Conservation (phyloP, 2,797 vertebrate species). For the Pangasius krempfi region DNA sequence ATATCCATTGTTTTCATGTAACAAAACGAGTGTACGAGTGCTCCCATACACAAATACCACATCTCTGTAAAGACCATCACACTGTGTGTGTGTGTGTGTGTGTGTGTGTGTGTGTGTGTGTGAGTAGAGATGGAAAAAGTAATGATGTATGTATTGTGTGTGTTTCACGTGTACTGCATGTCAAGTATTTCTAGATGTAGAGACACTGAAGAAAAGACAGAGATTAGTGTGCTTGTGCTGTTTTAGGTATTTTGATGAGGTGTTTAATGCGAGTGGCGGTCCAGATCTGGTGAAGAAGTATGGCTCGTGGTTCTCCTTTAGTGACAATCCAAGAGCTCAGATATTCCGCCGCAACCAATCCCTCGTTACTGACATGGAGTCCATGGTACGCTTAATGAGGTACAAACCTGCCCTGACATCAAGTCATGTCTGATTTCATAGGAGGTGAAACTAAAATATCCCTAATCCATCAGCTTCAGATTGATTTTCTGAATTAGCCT, state of each 20-base stretch:
- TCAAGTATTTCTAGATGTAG: not conserved
- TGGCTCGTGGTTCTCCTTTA: conserved; percentile 89
- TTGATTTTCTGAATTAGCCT: not conserved
- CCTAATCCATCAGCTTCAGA: not conserved
- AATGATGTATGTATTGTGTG: not conserved
- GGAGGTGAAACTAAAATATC: not conserved
- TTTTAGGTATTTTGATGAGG: conserved; percentile 81
- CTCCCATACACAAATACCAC: too few species aligned
- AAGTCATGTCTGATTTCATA: not conserved
- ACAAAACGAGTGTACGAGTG: too few species aligned
- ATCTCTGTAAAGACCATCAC: too few species aligned
- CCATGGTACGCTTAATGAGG: conserved; percentile 94
- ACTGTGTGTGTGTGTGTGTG: too few species aligned
- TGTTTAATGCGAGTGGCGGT: conserved; percentile 89
- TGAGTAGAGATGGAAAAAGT: too few species aligned
- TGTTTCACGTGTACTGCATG: not conserved
- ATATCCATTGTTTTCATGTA: too few species aligned
- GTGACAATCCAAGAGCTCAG: conserved; percentile 85
- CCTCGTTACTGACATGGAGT: conserved; percentile 78
- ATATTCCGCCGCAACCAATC: conserved; percentile 92
- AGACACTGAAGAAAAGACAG: not conserved
- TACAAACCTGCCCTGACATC: conserved; percentile 54
- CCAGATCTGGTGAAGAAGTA: conserved; percentile 83
- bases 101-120: too few species aligned
- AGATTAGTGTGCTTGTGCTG: not conserved